phyloP scores from a whole-genome alignment of 1,140 invertebrate genomes.

The Berghia stephanieae region DNA sequence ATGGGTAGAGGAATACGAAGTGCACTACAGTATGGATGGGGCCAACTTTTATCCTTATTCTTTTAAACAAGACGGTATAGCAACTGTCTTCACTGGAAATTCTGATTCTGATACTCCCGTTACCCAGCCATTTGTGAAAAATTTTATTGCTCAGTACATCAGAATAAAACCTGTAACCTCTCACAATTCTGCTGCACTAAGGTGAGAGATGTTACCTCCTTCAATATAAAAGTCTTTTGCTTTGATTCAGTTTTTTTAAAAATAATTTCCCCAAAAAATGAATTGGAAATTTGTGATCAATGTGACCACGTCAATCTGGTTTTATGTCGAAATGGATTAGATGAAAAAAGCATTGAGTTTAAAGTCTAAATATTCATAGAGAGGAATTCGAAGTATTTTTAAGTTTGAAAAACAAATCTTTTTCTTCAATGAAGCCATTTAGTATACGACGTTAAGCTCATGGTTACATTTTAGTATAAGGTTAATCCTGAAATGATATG shows the following conservation, averaged over 20 bases:
- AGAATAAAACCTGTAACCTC: constrained; percentile 36
- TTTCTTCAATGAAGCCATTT: too few relatives aligned
- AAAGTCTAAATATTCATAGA: too few relatives aligned
- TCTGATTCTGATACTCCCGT: constrained; percentile 37
- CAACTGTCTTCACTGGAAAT: constrained; percentile 44
- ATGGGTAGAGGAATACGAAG: constrained; percentile 60
- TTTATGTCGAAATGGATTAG: too few relatives aligned
- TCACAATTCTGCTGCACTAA: constrained; percentile 29
- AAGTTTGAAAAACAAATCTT: too few relatives aligned
- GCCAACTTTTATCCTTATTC: constrained; percentile 42
- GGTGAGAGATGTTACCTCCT: constrained; percentile 6
- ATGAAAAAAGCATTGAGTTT: too few relatives aligned
- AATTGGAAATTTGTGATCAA: too few relatives aligned
- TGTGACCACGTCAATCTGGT: too few relatives aligned
- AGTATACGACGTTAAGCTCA: too few relatives aligned
- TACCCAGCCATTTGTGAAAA: constrained; percentile 42
- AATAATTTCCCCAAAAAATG: background rate
- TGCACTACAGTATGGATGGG: constrained; percentile 60
- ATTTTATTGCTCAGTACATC: constrained; percentile 46
- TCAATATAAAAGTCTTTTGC: background rate
- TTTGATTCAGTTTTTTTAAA: background rate
- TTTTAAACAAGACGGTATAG: constrained; percentile 31
- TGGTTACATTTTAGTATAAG: too few relatives aligned
- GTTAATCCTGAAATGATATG: too few relatives aligned
- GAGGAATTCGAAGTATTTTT: too few relatives aligned